phyloP scores from a whole-genome alignment of 2,888 invertebrate species.

The Drosophila maculinotata region DNA sequence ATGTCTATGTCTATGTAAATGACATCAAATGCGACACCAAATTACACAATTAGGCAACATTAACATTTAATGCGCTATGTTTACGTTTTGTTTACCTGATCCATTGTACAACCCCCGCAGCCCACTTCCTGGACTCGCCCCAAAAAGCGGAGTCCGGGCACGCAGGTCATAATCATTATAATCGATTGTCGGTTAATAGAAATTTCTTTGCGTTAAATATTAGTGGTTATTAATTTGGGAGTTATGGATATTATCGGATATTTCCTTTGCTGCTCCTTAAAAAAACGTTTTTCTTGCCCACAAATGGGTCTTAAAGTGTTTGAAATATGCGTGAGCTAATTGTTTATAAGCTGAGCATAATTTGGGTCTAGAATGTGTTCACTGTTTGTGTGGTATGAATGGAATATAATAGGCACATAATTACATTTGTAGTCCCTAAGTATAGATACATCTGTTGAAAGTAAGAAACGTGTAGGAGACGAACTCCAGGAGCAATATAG shows the following conservation, averaged over 20 bases:
- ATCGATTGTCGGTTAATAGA: constrained; percentile 80
- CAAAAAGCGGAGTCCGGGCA: constrained; percentile 31
- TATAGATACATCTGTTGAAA: too few species aligned
- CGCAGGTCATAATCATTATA: constrained; percentile 75
- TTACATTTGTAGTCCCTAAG: too few species aligned
- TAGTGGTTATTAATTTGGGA: constrained; percentile 40
- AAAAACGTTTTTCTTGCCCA: constrained; percentile 9
- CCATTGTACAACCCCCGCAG: constrained; percentile 13
- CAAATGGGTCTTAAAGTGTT: constrained; percentile 47
- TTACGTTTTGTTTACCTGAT: constrained; percentile 74
- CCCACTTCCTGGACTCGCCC: background rate
- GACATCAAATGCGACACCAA: constrained; percentile 75
- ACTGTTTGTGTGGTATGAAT: too few species aligned
- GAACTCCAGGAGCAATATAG: too few species aligned
- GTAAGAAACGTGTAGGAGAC: too few species aligned
- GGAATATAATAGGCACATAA: background rate
- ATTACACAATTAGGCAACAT: constrained; percentile 83
- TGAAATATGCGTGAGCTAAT: constrained; percentile 23
- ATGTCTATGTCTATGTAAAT: constrained; percentile 63
- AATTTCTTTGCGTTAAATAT: constrained; percentile 42
- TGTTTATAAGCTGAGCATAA: background rate
- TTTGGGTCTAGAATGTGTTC: too few species aligned
- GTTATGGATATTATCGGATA: constrained; percentile 24
- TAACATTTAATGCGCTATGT: constrained; percentile 82
- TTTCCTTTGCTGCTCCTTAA: constrained; percentile 30